Conservation (phyloP, 2,888 invertebrate genomes). For the Xylocampa areola region DNA sequence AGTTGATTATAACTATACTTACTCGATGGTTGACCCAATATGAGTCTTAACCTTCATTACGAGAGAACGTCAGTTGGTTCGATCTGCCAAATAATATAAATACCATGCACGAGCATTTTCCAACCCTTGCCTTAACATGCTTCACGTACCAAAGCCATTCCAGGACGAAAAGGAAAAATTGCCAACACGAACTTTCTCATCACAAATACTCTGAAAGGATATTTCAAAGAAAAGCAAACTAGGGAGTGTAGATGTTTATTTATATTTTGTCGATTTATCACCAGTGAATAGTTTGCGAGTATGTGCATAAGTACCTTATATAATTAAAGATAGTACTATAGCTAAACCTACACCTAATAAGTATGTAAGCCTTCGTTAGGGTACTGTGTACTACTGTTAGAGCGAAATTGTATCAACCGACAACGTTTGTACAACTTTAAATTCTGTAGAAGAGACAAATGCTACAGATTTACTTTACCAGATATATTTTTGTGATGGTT, state of each 20-base stretch:
- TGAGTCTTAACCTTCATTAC: no score
- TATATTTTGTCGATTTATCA: constrained; percentile 38
- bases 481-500: constrained; percentile 8
- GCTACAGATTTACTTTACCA: constrained; percentile 7
- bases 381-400: constrained; percentile 35
- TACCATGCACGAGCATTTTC: background rate
- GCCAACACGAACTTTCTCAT: constrained; percentile 1
- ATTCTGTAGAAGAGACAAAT: constrained; percentile 23
- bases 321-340: constrained; percentile 16
- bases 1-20: no score
- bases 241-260: constrained; percentile 9
- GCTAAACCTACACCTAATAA: constrained; percentile 8
- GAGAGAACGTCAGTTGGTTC: no score
- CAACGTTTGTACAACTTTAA: constrained; percentile 23
- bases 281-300: constrained; percentile 32
- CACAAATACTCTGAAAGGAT: constrained; percentile 9
- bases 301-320: no score
- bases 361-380: constrained; percentile 32
- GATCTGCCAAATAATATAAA: no score
- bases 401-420: constrained; percentile 33
- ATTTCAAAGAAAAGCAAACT: constrained; percentile 14
- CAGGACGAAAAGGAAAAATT: constrained; percentile 17
- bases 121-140: background rate
- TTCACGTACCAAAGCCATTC: constrained; percentile 4
- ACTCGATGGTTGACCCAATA: no score